Evolutionary conservation across 2,797 vertebrate species (phyloP), one percentile per base, ranked within the genome.

Genomic region (Sebastes cheni): DNA sequence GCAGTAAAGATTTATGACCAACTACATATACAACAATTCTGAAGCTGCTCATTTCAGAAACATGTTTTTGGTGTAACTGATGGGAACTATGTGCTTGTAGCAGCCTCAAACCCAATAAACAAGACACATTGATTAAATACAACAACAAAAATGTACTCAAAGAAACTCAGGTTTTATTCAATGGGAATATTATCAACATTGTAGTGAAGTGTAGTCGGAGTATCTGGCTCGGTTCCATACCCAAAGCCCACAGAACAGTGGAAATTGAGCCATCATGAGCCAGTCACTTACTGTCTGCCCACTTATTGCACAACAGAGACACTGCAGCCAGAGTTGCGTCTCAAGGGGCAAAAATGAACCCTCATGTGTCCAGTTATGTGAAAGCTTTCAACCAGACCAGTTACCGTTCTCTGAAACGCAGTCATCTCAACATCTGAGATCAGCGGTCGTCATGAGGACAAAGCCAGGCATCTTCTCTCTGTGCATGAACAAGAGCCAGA

Each of bases 161-260:
- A 64, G 61, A 23, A 14, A 22, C n/a, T 23, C 12, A 39, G 34
- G n/a, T 18, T 39, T 42, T 9, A 65, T 34, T 39, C 12, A 23
- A 16, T 16, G 42, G 42, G 42, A 46, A 46, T 46, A 46, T 27
- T 2, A 67, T 27, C 6, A 50, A 25, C 20, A 11, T 30, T n/a
- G 10, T 22, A 16, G 56, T 42, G 30, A 34, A 65, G 16, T 18
- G 39, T 42, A 68, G 23, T 55, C 12, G 2, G 25, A 80, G 18
- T 93, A 90, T 95, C 78, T 77, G 93, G 92, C 93, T 81, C 86
- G 74, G 89, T 94, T 94, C 93, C 93, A 88, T 91, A 88, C 91
- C 88, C 86, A 87, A 87, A 86, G 81, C 58, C 92, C 90, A 93
- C 83, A 18, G 30, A 71, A 34, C 80, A 82, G 85, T 72, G 72